A percentile compares a stretch with the other conserved stretches of the same genome.
Evolutionary conservation across 2,888 invertebrate genomes (phyloP).

Genomic region (Himalopsyche tibetana): DNA sequence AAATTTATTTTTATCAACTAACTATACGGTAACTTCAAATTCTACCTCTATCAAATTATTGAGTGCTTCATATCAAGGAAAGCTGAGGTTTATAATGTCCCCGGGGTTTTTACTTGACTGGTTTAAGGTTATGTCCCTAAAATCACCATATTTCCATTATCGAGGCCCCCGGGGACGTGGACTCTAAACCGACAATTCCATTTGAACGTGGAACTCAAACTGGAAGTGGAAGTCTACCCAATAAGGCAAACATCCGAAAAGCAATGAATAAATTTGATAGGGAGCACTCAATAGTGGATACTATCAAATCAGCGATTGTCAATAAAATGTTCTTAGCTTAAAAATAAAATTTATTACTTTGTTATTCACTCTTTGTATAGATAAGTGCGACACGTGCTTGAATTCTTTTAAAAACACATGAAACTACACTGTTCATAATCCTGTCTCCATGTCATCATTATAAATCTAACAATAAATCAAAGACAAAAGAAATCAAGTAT

Average conservation of each 20-base stretch:
- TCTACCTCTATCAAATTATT: background rate
- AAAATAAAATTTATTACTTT: no score
- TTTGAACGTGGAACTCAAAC: constrained; percentile 7
- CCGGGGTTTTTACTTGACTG: background rate
- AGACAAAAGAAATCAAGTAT: no score
- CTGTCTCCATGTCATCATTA: no score
- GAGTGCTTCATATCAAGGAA: constrained; percentile 8
- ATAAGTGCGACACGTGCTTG: no score
- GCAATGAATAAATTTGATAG: constrained; percentile 59
- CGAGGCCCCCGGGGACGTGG: background rate
- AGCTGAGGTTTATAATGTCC: constrained; percentile 1
- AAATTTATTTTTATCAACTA: background rate
- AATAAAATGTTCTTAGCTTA: no score
- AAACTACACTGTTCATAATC: no score
- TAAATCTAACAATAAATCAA: no score
- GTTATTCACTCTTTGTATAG: no score
- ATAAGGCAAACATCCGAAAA: constrained; percentile 53
- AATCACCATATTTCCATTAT: constrained; percentile 34
- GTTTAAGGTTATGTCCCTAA: constrained; percentile 25
- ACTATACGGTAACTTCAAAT: background rate
- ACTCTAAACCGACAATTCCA: background rate
- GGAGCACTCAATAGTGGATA: background rate
- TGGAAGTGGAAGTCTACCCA: constrained; percentile 31
- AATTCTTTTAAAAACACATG: no score
- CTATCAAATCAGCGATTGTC: constrained; percentile 4